Base-by-base conservation (phyloP, 2,888 invertebrate species). In the Aproaerema taeniolella region DNA sequence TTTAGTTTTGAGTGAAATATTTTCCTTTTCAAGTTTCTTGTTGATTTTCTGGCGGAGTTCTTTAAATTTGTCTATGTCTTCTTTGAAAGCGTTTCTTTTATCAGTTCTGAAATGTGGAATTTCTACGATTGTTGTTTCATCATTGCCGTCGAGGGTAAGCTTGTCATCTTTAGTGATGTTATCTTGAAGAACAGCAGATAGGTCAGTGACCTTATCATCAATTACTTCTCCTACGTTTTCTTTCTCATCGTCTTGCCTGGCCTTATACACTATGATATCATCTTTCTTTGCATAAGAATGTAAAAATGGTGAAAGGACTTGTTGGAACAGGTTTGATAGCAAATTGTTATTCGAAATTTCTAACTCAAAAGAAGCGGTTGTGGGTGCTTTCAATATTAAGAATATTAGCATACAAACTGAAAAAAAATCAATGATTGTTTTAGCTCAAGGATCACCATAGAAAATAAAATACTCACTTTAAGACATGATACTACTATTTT, bases 71-170 rank as follows among this genome's bases (percentile, higher is more conserved):
- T 49, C 42, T 1, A 76, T 53, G 10, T 55, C 53, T 1, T 44
- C 33, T 47, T 64, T 50, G 2, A 66, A 49, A 0, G 53, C 11
- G 9, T 49, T 36, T 3, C 45, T 43, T 10, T 38, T n/a, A 36
- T 40, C 9, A 12, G 17, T 10, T 38, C 38, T 15, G 20, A 35
- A 17, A 26, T 30, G 20, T 10, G n/a, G n/a, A 10, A 71, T 62
- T 53, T 78, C 75, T 48, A 79, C 50, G 9, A 76, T 68, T 3
- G 67, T 69, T 0, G 75, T 74, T 33, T 78, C 70, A 1, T 64
- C 63, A 7, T 53, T 53, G 1, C 58, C 60, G 38, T 61, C 52
- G 17, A 65, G 35, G 1, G 53, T 53, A 17, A 60, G 8, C 16
- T 31, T 33, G n/a, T 55, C 48, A 2, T 39, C 30, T 24, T 46